These are phyloP conservation scores for Amblyteles armatorius DNA, from an alignment of 2,888 invertebrate genomes.

Conservation along the genomic window DNA sequence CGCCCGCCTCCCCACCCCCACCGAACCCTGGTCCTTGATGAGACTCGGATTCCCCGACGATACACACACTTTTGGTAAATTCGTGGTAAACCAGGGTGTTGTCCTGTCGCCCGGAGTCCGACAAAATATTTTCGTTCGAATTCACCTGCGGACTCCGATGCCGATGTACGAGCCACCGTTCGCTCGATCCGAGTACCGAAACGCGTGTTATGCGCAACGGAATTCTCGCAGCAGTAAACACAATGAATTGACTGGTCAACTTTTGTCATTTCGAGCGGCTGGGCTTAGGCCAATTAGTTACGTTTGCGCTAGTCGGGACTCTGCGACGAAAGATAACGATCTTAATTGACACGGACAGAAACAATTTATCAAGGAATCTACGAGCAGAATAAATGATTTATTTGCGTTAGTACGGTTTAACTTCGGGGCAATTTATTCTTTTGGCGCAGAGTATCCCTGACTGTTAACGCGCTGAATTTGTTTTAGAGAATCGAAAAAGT, in stretches of 20 bases:
- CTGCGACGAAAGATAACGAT: neutral
- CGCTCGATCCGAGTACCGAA: conserved; percentile 67
- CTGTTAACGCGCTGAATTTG: too few species aligned
- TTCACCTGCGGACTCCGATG: conserved; percentile 39
- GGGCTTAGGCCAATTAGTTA: neutral
- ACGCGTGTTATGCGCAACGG: conserved; percentile 55
- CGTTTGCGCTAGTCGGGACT: neutral
- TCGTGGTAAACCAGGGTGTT: conserved; percentile 76
- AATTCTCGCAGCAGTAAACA: neutral
- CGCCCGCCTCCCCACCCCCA: neutral
- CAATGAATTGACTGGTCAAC: neutral
- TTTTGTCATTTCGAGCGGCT: neutral
- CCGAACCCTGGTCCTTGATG: conserved; percentile 20
- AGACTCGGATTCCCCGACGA: conserved; percentile 66
- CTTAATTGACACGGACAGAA: neutral
- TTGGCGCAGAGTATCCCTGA: neutral
- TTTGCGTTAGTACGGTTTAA: neutral
- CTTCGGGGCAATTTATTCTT: neutral
- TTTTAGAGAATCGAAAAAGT: too few species aligned
- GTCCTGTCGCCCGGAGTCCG: conserved; percentile 55
- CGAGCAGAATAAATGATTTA: neutral
- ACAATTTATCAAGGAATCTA: neutral
- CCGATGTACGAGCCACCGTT: neutral
- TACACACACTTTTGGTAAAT: conserved; percentile 77
- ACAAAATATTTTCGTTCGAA: conserved; percentile 37